Percentiles rank a stretch among this genome's conserved stretches.
Evolutionary conservation across 1,140 invertebrate species (phyloP).

Genomic region (Sinonovacula constricta): DNA sequence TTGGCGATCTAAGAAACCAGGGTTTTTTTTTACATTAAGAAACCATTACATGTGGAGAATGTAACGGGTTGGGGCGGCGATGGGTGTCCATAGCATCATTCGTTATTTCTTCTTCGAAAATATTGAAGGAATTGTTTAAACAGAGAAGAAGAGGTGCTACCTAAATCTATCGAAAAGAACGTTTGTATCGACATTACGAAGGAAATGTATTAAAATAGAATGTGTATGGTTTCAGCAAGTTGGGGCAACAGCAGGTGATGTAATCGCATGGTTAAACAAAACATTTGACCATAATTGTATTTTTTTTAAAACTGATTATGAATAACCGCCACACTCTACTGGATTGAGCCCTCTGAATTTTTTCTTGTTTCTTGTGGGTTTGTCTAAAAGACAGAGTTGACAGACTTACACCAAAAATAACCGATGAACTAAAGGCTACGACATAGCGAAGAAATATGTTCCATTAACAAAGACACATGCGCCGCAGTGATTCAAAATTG

Average conservation of each 20-base stretch:
- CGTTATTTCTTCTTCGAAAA: background rate
- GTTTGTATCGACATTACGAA: constrained; percentile 14
- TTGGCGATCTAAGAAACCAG: too few relatives aligned
- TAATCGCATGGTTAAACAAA: background rate
- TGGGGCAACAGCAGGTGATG: constrained; percentile 8
- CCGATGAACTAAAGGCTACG: constrained; percentile 4
- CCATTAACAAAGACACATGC: background rate
- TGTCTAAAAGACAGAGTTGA: constrained; percentile 4
- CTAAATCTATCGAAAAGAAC: constrained; percentile 2
- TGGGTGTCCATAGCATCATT: background rate
- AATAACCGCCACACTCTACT: constrained; percentile 7
- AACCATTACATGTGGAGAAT: background rate
- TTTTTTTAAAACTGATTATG: constrained; percentile 4
- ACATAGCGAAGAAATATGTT: constrained; percentile 1
- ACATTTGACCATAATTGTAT: constrained; percentile 9
- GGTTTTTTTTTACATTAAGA: too few relatives aligned
- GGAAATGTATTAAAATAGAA: background rate
- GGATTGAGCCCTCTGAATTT: constrained; percentile 13
- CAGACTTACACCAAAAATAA: constrained; percentile 3
- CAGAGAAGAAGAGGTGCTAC: background rate
- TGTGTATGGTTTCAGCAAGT: constrained; percentile 5
- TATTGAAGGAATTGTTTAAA: background rate
- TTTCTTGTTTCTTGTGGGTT: constrained; percentile 17
- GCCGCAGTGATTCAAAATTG: background rate
- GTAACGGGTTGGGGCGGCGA: background rate